Conservation (phyloP, 2,888 invertebrate genomes). For the Penaeus monodon region DNA sequence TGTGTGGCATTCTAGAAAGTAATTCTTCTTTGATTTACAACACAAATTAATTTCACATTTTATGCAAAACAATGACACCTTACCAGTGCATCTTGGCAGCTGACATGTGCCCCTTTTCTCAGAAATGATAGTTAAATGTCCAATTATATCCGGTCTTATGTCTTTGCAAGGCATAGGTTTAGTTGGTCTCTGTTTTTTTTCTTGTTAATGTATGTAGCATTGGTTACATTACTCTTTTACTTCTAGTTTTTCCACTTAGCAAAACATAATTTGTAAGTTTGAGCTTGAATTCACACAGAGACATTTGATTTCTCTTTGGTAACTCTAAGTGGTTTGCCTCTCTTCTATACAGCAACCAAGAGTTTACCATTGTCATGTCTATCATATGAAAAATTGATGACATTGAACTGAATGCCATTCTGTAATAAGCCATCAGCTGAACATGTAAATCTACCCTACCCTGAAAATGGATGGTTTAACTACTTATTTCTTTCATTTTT, state of each 20-base stretch:
- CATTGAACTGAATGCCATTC: conserved; percentile 19
- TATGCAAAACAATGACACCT: too few species aligned
- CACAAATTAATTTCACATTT: too few species aligned
- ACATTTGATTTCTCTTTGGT: conserved; percentile 1
- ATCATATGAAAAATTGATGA: conserved; percentile 40
- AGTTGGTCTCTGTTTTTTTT: background rate
- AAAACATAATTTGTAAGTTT: conserved; percentile 10
- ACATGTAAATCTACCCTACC: conserved; percentile 59
- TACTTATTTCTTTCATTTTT: conserved; percentile 52
- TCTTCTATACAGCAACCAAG: conserved; percentile 26
- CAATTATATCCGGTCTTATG: background rate
- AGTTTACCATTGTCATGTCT: conserved; percentile 39
- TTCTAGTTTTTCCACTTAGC: conserved; percentile 20
- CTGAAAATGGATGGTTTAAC: conserved; percentile 52
- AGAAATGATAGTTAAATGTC: conserved; percentile 3
- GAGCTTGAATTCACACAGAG: too few species aligned
- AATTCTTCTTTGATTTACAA: too few species aligned
- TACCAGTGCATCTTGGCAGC: too few species aligned
- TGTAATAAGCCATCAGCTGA: conserved; percentile 41
- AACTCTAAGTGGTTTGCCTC: background rate
- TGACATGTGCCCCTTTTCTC: background rate
- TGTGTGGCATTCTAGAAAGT: too few species aligned
- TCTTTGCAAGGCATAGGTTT: background rate
- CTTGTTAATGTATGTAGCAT: background rate
- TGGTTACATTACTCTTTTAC: background rate